Evolutionary conservation across 2,113 vertebrate species (phyloP).

Genomic region (Callipepla squamata): DNA sequence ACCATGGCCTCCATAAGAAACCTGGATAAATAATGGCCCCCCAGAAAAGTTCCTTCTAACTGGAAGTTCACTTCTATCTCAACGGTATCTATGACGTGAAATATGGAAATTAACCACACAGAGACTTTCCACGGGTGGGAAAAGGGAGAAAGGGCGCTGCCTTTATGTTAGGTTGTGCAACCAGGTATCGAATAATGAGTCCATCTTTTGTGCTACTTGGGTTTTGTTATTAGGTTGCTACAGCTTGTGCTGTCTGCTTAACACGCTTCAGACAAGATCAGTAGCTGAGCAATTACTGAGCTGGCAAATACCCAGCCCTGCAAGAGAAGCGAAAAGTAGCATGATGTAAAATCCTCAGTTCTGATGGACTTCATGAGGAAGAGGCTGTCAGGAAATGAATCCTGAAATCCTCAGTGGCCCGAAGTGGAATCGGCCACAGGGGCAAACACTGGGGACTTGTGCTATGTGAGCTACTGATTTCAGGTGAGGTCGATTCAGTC

Average conservation of each 20-base stretch:
- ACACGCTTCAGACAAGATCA: not conserved
- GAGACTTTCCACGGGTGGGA: rapidly evolving
- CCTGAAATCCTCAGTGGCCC: not conserved
- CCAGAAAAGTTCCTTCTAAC: not conserved
- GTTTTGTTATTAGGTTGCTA: not conserved
- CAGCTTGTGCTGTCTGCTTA: rapidly evolving
- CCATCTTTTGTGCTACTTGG: not conserved
- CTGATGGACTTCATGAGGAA: not conserved
- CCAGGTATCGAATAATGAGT: not conserved
- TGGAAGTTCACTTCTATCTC: not conserved
- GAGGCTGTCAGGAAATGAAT: rapidly evolving
- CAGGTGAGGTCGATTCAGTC: not conserved
- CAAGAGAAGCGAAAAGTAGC: no score
- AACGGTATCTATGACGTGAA: rapidly evolving
- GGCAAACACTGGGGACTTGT: rapidly evolving
- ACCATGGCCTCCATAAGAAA: rapidly evolving
- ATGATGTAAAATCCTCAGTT: rapidly evolving
- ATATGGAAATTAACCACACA: rapidly evolving
- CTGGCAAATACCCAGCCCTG: not conserved
- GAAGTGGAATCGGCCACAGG: rapidly evolving
- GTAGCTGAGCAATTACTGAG: not conserved
- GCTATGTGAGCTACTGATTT: not conserved
- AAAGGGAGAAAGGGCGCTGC: not conserved
- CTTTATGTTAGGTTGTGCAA: not conserved
- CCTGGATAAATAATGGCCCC: not conserved